Evolutionary conservation across 1,140 invertebrate genomes (phyloP).

Genomic region (Drosophila yakuba): DNA sequence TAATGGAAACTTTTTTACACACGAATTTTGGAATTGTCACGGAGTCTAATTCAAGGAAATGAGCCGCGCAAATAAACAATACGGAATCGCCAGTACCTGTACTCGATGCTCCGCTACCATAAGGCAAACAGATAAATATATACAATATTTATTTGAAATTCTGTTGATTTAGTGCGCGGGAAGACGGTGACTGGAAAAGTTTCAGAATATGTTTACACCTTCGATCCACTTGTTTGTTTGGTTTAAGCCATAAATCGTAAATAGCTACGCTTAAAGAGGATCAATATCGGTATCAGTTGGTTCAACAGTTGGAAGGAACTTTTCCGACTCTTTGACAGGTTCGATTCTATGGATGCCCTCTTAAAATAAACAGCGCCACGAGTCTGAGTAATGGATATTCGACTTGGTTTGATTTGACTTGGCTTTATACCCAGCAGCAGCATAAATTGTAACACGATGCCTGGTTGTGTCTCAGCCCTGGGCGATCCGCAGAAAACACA

Average conservation of each 20-base stretch:
- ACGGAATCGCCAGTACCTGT: not conserved
- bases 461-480: constrained; percentile 15
- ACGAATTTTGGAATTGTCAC: constrained; percentile 39
- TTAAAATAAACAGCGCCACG: constrained; percentile 7
- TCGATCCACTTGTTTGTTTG: constrained; percentile 29
- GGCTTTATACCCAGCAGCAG: constrained; percentile 25
- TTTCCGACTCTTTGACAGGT: not conserved
- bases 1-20: constrained; percentile 51
- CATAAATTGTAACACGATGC: constrained; percentile 44
- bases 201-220: constrained; percentile 2
- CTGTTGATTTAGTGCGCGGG: constrained; percentile 24
- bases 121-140: constrained; percentile 21
- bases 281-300: constrained; percentile 10
- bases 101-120: constrained; percentile 8
- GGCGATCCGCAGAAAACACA: constrained; percentile 16
- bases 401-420: not conserved
- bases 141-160: constrained; percentile 18
- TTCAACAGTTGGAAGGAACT: constrained; percentile 3
- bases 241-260: constrained; percentile 8
- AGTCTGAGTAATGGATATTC: constrained; percentile 25
- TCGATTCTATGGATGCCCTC: not conserved
- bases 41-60: constrained; percentile 39
- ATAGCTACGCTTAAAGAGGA: constrained; percentile 9
- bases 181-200: constrained; percentile 31
- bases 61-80: constrained; percentile 38